Evolutionary conservation across 2,797 vertebrate species (phyloP).

Genomic region (Erethizon dorsatum): DNA sequence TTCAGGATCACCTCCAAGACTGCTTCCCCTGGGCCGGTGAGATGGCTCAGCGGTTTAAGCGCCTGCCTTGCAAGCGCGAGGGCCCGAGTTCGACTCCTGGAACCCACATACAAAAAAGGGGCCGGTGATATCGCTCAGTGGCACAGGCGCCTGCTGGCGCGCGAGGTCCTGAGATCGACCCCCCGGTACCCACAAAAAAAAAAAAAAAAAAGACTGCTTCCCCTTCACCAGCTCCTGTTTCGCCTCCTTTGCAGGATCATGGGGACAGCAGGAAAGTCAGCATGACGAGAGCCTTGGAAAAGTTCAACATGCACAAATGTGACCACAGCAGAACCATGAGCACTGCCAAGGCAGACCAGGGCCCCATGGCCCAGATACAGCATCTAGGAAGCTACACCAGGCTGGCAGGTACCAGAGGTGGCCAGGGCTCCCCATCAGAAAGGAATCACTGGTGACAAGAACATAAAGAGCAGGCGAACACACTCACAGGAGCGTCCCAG

Average conservation of each 20-base stretch:
- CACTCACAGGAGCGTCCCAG: conserved; percentile 7
- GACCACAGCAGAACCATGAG: background rate
- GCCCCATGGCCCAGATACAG: background rate
- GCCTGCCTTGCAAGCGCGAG: no score
- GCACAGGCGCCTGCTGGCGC: no score
- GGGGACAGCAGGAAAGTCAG: background rate
- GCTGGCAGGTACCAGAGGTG: background rate
- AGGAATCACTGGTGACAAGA: conserved; percentile 25
- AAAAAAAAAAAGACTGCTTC: background rate
- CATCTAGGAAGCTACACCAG: background rate
- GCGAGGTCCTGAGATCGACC: no score
- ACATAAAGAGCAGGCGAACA: conserved; percentile 9
- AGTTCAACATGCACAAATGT: conserved; percentile 33
- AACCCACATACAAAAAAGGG: no score
- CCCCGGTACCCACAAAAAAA: no score
- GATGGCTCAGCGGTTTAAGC: no score
- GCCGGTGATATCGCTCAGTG: no score
- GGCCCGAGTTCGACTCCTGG: no score
- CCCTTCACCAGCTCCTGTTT: background rate
- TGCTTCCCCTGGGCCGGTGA: background rate
- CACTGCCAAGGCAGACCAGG: conserved; percentile 61
- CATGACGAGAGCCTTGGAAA: background rate
- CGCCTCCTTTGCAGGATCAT: background rate
- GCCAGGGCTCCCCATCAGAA: conserved; percentile 11
- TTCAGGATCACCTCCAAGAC: background rate